Conservation (phyloP, 2,888 invertebrate genomes). For the Tuberolachnus salignus region DNA sequence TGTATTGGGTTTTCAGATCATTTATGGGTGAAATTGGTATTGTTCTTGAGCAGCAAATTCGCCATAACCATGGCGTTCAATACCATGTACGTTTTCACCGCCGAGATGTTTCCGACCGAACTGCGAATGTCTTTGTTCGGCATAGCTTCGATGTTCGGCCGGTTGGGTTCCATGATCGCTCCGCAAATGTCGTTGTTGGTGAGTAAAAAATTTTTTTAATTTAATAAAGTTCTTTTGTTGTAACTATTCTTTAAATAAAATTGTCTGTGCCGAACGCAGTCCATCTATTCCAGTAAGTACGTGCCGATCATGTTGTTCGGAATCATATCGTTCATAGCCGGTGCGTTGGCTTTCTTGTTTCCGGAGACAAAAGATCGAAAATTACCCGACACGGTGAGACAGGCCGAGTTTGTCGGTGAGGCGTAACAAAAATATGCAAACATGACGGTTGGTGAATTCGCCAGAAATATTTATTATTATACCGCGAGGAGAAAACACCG, state of each 20-base stretch:
- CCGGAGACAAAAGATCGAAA: slow-evolving; percentile 74
- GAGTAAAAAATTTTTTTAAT: background rate
- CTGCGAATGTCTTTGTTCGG: slow-evolving; percentile 54
- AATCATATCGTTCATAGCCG: slow-evolving; percentile 69
- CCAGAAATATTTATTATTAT: background rate
- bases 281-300: slow-evolving; percentile 60
- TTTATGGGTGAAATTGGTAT: slow-evolving; percentile 61
- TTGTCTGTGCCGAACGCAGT: slow-evolving; percentile 46
- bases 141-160: slow-evolving; percentile 53
- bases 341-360: slow-evolving; percentile 69
- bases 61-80: slow-evolving; percentile 63
- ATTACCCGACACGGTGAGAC: slow-evolving; percentile 72
- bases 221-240: background rate
- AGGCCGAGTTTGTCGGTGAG: slow-evolving; percentile 68
- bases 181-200: slow-evolving; percentile 55
- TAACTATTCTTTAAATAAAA: too few relatives aligned
- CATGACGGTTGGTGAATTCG: background rate
- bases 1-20: slow-evolving; percentile 42
- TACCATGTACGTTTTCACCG: slow-evolving; percentile 55
- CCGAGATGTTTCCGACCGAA: slow-evolving; percentile 57
- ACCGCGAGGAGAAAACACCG: background rate
- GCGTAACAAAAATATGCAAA: background rate
- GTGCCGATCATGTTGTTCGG: slow-evolving; percentile 73
- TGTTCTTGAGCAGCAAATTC: slow-evolving; percentile 63
- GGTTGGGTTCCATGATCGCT: slow-evolving; percentile 56